These are phyloP conservation scores for Lithosia quadra DNA, from an alignment of 2,888 invertebrate genomes.

Conservation along the genomic window DNA sequence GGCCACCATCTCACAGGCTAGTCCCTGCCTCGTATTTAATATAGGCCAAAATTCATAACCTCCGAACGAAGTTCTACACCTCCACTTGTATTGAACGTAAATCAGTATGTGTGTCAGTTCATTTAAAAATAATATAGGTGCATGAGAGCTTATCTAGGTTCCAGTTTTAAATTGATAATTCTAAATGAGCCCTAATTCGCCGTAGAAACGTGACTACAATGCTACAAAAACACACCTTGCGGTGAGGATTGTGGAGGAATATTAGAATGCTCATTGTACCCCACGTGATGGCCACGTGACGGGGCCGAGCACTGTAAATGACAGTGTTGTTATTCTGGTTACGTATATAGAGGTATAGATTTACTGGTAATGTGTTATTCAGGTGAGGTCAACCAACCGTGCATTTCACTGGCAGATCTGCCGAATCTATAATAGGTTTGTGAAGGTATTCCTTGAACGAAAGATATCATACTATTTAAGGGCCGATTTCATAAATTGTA, in stretches of 20 bases:
- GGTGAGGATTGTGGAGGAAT: background rate
- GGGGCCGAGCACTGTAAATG: background rate
- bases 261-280: background rate
- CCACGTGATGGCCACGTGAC: background rate
- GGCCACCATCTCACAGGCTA: no score
- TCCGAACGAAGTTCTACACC: no score
- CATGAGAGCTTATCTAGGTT: background rate
- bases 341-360: no score
- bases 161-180: background rate
- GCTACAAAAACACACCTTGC: background rate
- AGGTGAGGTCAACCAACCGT: background rate
- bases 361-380: background rate
- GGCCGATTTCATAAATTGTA: no score
- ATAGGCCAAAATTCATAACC: no score
- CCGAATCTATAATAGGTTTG: no score
- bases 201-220: background rate
- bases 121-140: background rate
- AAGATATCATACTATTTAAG: no score
- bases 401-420: no score
- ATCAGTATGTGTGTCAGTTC: background rate
- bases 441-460: no score
- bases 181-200: background rate
- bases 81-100: no score
- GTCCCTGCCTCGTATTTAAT: no score
- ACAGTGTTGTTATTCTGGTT: background rate